These are phyloP conservation scores for Aporrectodea caliginosa DNA, from an alignment of 1,140 invertebrate genomes.

Conservation along the genomic window DNA sequence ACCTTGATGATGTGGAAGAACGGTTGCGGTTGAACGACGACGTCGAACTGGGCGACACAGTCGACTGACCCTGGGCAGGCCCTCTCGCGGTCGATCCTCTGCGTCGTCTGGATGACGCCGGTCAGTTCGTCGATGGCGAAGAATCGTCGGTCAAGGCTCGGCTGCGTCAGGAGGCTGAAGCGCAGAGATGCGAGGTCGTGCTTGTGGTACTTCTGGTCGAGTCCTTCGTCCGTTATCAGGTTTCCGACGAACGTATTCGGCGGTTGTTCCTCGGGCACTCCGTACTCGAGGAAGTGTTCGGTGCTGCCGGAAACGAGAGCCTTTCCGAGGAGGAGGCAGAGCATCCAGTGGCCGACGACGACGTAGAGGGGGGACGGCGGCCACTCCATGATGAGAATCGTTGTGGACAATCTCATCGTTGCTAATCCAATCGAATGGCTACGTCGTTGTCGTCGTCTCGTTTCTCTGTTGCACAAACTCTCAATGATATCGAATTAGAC, in stretches of 20 bases:
- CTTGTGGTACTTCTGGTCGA: constrained; percentile 5
- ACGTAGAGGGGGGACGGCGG: too few species aligned
- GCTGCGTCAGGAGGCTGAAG: constrained; percentile 26
- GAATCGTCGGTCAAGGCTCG: constrained; percentile 4
- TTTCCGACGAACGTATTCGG: constrained; percentile 18
- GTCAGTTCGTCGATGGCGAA: constrained; percentile 22
- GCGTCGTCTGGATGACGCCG: constrained; percentile 20
- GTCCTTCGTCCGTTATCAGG: background rate
- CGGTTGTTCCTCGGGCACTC: constrained; percentile 17
- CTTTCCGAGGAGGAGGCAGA: too few species aligned
- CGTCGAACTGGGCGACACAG: constrained; percentile 23
- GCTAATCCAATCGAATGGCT: too few species aligned
- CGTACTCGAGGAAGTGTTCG: constrained; percentile 22
- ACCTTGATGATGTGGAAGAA: constrained; percentile 31
- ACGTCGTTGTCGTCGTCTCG: too few species aligned
- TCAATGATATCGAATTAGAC: too few species aligned
- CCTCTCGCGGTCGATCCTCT: constrained; percentile 24
- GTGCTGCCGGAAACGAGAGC: too few species aligned
- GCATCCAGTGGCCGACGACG: too few species aligned
- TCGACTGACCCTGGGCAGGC: constrained; percentile 23
- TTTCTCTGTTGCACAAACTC: too few species aligned
- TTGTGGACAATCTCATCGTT: too few species aligned
- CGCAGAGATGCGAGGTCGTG: constrained; percentile 1
- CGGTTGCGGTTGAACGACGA: constrained; percentile 22
- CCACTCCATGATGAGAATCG: too few species aligned